phyloP scores from a whole-genome alignment of 2,113 vertebrate genomes.

The Chitala chitala region DNA sequence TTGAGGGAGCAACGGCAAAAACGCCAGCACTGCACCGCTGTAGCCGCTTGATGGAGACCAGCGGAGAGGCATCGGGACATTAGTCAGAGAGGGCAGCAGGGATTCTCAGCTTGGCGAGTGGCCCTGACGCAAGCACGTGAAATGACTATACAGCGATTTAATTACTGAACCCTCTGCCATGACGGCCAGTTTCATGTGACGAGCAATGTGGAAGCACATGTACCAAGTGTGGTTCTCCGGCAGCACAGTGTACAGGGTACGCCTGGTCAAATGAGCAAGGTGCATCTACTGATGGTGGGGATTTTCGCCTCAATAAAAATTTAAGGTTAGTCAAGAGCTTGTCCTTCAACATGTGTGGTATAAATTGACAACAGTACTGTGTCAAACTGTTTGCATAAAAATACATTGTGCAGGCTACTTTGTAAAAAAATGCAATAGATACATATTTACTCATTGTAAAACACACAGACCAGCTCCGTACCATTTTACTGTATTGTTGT shows the following conservation, averaged over 20 bases:
- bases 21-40: constrained; percentile 33
- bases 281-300: too few species aligned
- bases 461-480: too few species aligned
- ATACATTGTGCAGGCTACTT: too few species aligned
- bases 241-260: background rate
- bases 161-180: constrained; percentile 18
- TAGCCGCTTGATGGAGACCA: constrained; percentile 26
- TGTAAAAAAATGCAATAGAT: too few species aligned
- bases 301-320: too few species aligned
- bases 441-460: too few species aligned
- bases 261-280: too few species aligned
- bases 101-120: constrained; percentile 12
- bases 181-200: background rate
- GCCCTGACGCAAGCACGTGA: constrained; percentile 8
- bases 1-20: constrained; percentile 36
- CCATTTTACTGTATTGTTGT: too few species aligned
- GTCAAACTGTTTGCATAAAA: too few species aligned
- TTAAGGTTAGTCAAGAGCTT: too few species aligned
- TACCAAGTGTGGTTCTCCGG: background rate
- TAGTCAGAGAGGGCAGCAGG: constrained; percentile 25
- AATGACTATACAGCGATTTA: constrained; percentile 25
- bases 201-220: background rate
- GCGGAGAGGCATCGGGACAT: constrained; percentile 34
- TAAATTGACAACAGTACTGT: too few species aligned
- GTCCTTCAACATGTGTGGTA: too few species aligned